Evolutionary conservation across 2,888 invertebrate species (phyloP), one percentile per base, ranked within the genome.

Genomic region (Drosophila multiciliata): DNA sequence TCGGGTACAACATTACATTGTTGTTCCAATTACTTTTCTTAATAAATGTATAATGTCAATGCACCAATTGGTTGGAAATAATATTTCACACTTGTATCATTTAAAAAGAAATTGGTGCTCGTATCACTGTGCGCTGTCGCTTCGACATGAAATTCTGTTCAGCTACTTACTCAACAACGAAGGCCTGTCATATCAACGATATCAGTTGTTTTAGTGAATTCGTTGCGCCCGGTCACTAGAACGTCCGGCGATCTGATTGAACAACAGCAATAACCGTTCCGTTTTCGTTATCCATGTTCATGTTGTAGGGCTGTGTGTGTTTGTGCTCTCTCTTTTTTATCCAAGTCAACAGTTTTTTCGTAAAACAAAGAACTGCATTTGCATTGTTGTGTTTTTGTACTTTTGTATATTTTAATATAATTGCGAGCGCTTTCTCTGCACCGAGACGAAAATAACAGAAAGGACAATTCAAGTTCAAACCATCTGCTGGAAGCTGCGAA

Each of bases 151-250:
- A 75, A 78, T 83, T 83, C 83, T 83, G 83, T 49, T 72, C 80
- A 80, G 83, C 82, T 69, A 77, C 73, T 75, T 78, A 85, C 78
- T 69, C 79, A 81, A 85, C 81, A 80, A 79, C 83, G 83, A 82
- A 87, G 87, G 90, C 87, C 83, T 80, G 88, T 80, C 83, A 86
- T 87, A 91, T 90, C 84, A 84, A 74, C 78, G 80, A 87, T 88
- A 90, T 89, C 90, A 91, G 91, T 91, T 91, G 90, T 81, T 80
- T 83, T 79, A 74, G 85, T 80, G 90, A 87, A 83, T 85, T 87
- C 89, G 85, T 83, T 73, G 89, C 79, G 91, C 83, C 82, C 90
- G 79, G 89, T 90, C 64, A 75, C 73, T 67, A 40, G 66, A 61
- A 62, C 42, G 9, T 26, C 36, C 54, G 73, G 61, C 73, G 48